Percentiles rank a stretch among this genome's conserved stretches.
These are phyloP conservation scores for Eutolmus rufibarbis DNA, from an alignment of 2,888 invertebrate genomes.

Conservation along the genomic window DNA sequence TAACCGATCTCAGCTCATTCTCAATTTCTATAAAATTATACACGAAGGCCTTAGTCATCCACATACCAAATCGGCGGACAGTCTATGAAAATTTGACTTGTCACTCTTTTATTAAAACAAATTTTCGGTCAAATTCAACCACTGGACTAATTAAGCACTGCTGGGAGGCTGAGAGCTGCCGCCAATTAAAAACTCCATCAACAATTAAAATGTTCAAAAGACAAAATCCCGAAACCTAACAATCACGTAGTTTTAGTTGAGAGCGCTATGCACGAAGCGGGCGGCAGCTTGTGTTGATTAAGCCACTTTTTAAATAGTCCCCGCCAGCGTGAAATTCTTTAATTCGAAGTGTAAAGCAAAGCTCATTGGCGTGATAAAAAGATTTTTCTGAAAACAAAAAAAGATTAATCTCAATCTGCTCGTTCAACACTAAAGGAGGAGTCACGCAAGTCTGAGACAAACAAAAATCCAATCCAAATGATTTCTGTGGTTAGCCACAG, in stretches of 20 bases:
- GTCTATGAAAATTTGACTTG: neutral
- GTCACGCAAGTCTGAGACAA: slow-evolving; percentile 9
- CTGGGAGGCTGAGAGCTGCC: neutral
- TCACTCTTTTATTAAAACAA: slow-evolving; percentile 25
- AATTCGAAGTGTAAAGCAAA: slow-evolving; percentile 30
- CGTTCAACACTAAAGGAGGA: neutral
- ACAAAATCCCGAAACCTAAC: slow-evolving; percentile 14
- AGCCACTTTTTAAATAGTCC: neutral
- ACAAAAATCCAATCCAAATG: neutral
- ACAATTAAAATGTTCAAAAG: slow-evolving; percentile 26
- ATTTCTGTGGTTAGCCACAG: neutral
- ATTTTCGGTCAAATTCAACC: slow-evolving; percentile 26
- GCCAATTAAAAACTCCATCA: slow-evolving; percentile 16
- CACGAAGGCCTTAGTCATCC: neutral
- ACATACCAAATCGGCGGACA: neutral
- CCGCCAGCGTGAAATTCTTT: neutral
- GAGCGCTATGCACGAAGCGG: neutral
- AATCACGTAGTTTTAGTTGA: slow-evolving; percentile 37
- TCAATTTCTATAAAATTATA: neutral
- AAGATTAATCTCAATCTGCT: slow-evolving; percentile 28
- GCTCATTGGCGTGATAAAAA: slow-evolving; percentile 39
- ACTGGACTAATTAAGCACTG: slow-evolving; percentile 9
- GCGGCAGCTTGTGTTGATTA: slow-evolving; percentile 22
- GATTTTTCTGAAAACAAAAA: slow-evolving; percentile 34
- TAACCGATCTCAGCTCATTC: neutral